Conservation (phyloP, 2,888 invertebrate genomes). For the Protophormia terraenovae region DNA sequence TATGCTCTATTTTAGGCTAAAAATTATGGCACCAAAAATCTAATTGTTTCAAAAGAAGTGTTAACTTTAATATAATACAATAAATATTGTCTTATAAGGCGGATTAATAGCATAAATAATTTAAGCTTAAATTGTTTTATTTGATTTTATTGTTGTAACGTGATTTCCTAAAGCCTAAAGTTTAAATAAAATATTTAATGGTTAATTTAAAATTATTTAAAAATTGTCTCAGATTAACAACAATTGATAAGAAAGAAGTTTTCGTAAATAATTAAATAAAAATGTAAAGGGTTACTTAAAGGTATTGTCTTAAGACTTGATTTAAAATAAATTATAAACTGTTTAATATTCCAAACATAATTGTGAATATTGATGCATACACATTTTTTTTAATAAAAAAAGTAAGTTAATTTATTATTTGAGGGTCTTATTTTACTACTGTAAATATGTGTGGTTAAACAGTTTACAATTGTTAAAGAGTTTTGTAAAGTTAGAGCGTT, state of each 20-base stretch:
- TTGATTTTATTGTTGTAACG: constrained; percentile 31
- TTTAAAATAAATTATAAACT: not conserved
- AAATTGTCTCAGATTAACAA: not conserved
- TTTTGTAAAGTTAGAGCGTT: not conserved
- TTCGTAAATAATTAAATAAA: not conserved
- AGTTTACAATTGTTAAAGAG: not conserved
- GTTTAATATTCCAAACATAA: constrained; percentile 43
- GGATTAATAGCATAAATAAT: constrained; percentile 25
- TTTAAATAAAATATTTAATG: constrained; percentile 17
- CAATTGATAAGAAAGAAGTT: not conserved
- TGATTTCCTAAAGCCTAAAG: not conserved
- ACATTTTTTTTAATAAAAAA: not conserved
- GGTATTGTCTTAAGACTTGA: not conserved
- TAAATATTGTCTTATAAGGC: constrained; percentile 13
- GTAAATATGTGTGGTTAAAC: too few species aligned
- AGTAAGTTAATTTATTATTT: constrained; percentile 22
- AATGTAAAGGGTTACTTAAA: not conserved
- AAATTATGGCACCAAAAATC: not conserved
- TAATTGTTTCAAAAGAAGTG: constrained; percentile 19
- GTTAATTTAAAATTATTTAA: not conserved
- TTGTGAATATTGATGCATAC: constrained; percentile 26
- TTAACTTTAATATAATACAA: not conserved
- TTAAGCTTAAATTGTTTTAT: not conserved
- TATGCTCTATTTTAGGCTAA: not conserved
- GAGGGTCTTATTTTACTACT: constrained; percentile 23